Base-by-base conservation (phyloP, 2,113 vertebrate genomes). In the Leptobrachium leishanense region DNA sequence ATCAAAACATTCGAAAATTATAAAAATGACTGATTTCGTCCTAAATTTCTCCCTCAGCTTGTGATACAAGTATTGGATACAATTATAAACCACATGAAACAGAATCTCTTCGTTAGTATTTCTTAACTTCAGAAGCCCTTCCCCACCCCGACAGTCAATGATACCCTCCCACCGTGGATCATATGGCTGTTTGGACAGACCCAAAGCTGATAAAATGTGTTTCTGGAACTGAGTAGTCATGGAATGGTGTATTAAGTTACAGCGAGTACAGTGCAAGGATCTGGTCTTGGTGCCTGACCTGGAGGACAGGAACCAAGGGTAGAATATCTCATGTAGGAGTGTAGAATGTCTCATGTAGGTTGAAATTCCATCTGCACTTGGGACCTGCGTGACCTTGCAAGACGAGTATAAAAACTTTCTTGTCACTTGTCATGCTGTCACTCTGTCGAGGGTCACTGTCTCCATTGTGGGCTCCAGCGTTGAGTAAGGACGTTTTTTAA, bases 301-400 rank as follows among this genome's bases (percentile, higher is more conserved):
- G 74, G 13, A 76, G 46, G 65, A 31, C 20, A 31, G 20, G 20
- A 31, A 31, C 20, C 20, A 31, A 31, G 20, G 20, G 65, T 57
- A 12, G 5, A 68, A 55, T 57, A 76, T 68, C 65, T 57, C 40
- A 42, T 50, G 7, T 12, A 76, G 64, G 50, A 31, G 20, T 31
- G 65, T 57, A 12, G 5, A 68, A 55, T 57, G 68, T 68, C 65
- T 57, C 40, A 42, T 50, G 7, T 12, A 76, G 64, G 50, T 76
- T 76, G 74, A 67, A 76, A 76, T 57, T 76, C 15, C 67, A 76
- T 76, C 74, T 76, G 39, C 42, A 31, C 12, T 40, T 68, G 65
- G 50, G n/a, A 76, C 65, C 39, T 42, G 6, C 31, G 64, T 54
- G 74, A 76, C 44, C 50, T 53, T 15, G 8, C 74, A 67, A 41